Percentiles rank a stretch among this genome's conserved stretches.
Evolutionary conservation across 1,140 invertebrate genomes (phyloP).

Genomic region (Lordiphosa stackelbergi): DNA sequence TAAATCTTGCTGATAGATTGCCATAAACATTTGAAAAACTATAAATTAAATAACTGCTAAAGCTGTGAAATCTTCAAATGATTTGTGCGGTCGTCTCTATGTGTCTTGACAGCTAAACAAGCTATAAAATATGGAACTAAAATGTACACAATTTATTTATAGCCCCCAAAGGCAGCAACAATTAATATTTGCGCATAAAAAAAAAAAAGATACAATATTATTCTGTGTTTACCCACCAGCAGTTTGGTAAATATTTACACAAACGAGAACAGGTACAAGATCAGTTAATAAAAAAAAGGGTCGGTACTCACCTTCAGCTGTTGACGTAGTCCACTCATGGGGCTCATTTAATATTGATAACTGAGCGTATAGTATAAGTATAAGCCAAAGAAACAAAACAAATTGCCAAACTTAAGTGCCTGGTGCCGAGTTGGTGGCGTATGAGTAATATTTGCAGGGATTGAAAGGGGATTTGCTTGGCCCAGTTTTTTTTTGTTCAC

Average conservation of each 20-base stretch:
- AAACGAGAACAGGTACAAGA: conserved; percentile 34
- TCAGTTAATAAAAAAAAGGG: conserved; percentile 10
- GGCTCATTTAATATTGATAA: conserved; percentile 68
- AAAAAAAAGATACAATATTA: background rate
- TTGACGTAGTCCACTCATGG: conserved; percentile 74
- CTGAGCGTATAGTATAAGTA: conserved; percentile 13
- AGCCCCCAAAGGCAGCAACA: conserved; percentile 10
- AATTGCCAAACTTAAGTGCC: conserved; percentile 11
- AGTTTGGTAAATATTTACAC: conserved; percentile 67
- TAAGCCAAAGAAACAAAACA: conserved; percentile 8
- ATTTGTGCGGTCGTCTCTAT: background rate
- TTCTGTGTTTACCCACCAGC: conserved; percentile 33
- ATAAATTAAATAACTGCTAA: background rate
- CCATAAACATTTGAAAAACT: conserved; percentile 1
- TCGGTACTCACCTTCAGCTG: conserved; percentile 71
- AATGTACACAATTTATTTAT: conserved; percentile 48
- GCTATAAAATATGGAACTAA: conserved; percentile 40
- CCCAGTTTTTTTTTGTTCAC: conserved; percentile 41
- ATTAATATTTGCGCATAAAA: conserved; percentile 41
- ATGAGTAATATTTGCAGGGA: conserved; percentile 53
- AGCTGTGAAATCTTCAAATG: conserved; percentile 3
- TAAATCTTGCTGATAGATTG: too few species aligned
- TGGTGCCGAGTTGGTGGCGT: conserved; percentile 43
- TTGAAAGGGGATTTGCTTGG: conserved; percentile 25
- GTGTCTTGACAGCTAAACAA: conserved; percentile 40